These are phyloP conservation scores for Nicator chloris DNA, from an alignment of 2,113 vertebrate genomes.

Conservation along the genomic window DNA sequence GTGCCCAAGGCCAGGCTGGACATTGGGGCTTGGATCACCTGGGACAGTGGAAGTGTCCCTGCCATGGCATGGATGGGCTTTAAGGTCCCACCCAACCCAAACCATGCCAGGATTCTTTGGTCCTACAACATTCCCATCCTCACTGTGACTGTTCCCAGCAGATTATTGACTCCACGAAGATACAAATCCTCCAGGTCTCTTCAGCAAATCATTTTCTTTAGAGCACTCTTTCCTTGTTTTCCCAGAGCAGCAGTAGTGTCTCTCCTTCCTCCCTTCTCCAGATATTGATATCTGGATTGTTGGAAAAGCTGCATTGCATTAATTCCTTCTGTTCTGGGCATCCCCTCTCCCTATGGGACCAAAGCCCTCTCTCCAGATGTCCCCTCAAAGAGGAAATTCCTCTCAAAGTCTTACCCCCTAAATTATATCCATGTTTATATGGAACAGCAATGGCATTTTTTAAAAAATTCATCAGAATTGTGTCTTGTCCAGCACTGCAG, in stretches of 20 bases:
- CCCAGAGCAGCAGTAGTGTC: neutral
- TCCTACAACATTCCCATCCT: neutral
- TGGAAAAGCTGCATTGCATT: neutral
- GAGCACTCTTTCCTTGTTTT: neutral
- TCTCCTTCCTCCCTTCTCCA: neutral
- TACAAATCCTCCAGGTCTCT: neutral
- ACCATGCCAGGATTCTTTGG: neutral
- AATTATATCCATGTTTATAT: neutral
- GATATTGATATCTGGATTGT: too few species aligned
- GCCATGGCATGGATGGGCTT: neutral
- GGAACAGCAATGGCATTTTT: neutral
- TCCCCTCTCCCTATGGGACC: neutral
- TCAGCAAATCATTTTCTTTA: neutral
- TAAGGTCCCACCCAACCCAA: neutral
- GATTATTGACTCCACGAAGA: neutral
- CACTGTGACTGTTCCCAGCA: neutral
- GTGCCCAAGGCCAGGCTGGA: too few species aligned
- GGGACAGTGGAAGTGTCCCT: too few species aligned
- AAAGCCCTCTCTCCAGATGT: neutral
- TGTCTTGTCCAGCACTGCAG: neutral
- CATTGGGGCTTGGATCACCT: too few species aligned
- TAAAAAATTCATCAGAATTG: rapidly evolving
- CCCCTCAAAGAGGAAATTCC: neutral
- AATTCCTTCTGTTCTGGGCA: rapidly evolving
- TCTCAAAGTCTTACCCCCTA: neutral